Conservation (phyloP, 2,888 invertebrate species). For the Diabrotica balteata region DNA sequence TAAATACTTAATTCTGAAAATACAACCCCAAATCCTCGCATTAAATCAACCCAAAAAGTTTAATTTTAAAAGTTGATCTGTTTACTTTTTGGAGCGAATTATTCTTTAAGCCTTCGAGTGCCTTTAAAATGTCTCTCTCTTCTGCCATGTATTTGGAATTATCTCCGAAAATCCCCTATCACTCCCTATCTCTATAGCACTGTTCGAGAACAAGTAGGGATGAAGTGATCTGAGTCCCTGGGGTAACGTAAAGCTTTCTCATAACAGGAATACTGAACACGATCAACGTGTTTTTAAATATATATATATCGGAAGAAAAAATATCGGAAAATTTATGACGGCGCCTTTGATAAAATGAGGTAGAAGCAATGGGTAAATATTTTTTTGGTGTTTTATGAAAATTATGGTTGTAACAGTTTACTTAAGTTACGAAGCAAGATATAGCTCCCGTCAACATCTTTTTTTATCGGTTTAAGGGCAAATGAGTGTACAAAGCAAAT, state of each 20-base stretch:
- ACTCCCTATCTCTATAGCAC: constrained; percentile 20
- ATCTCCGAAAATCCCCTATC: constrained; percentile 27
- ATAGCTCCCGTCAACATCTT: background rate
- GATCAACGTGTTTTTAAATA: constrained; percentile 45
- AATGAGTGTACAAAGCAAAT: too few species aligned
- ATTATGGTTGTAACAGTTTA: constrained; percentile 2
- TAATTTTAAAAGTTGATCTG: constrained; percentile 25
- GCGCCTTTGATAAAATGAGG: constrained; percentile 12
- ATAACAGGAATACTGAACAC: constrained; percentile 44
- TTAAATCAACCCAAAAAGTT: constrained; percentile 7
- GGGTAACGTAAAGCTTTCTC: constrained; percentile 36
- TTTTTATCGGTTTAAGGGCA: background rate
- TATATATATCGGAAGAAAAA: constrained; percentile 38
- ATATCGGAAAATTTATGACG: constrained; percentile 32
- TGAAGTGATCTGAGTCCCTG: constrained; percentile 43
- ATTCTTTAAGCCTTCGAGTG: constrained; percentile 16
- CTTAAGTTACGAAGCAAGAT: background rate
- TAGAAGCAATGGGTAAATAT: constrained; percentile 22
- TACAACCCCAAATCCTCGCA: background rate
- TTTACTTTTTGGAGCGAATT: constrained; percentile 23
- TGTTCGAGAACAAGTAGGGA: constrained; percentile 27
- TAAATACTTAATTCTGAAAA: background rate
- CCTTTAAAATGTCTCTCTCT: constrained; percentile 3
- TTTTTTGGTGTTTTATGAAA: constrained; percentile 3
- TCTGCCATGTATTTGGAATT: constrained; percentile 23